phyloP scores from a whole-genome alignment of 1,140 invertebrate genomes.

The Eumeta japonica region DNA sequence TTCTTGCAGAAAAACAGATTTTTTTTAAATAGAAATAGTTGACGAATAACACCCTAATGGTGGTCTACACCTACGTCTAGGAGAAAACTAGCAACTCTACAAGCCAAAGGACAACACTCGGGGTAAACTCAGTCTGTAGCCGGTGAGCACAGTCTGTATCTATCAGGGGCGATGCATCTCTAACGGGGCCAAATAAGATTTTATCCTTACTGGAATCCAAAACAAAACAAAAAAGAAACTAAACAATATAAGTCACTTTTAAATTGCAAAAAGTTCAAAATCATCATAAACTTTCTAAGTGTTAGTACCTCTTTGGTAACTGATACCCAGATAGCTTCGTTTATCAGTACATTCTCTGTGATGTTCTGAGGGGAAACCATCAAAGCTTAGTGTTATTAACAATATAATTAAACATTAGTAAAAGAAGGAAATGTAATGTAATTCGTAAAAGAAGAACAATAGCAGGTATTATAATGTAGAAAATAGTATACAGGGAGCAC shows the following conservation, averaged over 20 bases:
- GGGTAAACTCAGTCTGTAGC: slow-evolving; percentile 4
- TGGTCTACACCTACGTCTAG: slow-evolving; percentile 55
- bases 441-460: too few relatives aligned
- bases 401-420: slow-evolving; percentile 25
- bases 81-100: slow-evolving; percentile 48
- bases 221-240: too few relatives aligned
- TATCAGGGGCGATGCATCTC: slow-evolving; percentile 57
- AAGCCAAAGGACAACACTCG: slow-evolving; percentile 52
- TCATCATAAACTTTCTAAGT: slow-evolving; percentile 58
- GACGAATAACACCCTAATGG: slow-evolving; percentile 54
- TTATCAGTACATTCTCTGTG: slow-evolving; percentile 89
- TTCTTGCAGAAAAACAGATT: slow-evolving; percentile 52
- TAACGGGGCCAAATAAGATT: slow-evolving; percentile 57
- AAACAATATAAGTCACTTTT: slow-evolving; percentile 55
- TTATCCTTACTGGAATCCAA: slow-evolving; percentile 56
- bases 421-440: slow-evolving; percentile 33
- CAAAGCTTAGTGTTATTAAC: slow-evolving; percentile 54
- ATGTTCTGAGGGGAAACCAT: slow-evolving; percentile 75
- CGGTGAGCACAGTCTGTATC: slow-evolving; percentile 27
- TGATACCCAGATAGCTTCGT: slow-evolving; percentile 88
- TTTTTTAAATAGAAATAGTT: slow-evolving; percentile 52
- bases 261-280: slow-evolving; percentile 57
- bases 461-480: background rate
- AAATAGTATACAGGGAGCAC: too few relatives aligned
- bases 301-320: slow-evolving; percentile 82